Percentiles rank a stretch among this genome's conserved stretches.
Conservation (phyloP, 1,140 invertebrate genomes). For the Nephila pilipes region DNA sequence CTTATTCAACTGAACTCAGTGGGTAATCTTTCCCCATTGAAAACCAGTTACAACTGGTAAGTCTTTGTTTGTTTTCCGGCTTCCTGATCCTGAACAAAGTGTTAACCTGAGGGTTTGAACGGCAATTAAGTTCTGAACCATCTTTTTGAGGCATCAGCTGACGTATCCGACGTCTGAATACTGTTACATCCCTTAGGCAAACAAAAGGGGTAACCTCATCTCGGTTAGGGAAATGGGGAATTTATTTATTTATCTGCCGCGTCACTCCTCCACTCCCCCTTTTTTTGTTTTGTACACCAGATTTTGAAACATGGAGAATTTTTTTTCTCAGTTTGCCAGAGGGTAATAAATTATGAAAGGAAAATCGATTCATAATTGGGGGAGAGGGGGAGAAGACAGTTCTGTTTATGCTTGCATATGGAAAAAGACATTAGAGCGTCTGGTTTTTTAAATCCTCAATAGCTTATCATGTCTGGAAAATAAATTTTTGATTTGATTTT, state of each 20-base stretch:
- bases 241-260: conserved; percentile 26
- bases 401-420: background rate
- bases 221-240: background rate
- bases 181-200: conserved; percentile 24
- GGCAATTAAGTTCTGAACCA: conserved; percentile 43
- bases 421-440: background rate
- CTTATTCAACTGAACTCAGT: background rate
- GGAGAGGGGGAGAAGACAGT: background rate
- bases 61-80: conserved; percentile 11
- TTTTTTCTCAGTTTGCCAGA: background rate
- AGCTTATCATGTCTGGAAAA: background rate
- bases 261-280: too few relatives aligned
- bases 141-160: conserved; percentile 43
- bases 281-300: conserved; percentile 2
- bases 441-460: background rate
- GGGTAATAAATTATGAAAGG: conserved; percentile 53
- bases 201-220: conserved; percentile 17
- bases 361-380: conserved; percentile 40
- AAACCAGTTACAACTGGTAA: background rate
- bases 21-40: conserved; percentile 6
- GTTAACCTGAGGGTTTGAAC: background rate
- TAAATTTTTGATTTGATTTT: background rate
- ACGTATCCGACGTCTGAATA: conserved; percentile 30
- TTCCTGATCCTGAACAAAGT: conserved; percentile 9
- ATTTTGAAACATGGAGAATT: background rate